A percentile compares a stretch with the other conserved stretches of the same genome.
Conservation (phyloP, 2,113 vertebrate genomes). For the Misgurnus mizolepis region DNA sequence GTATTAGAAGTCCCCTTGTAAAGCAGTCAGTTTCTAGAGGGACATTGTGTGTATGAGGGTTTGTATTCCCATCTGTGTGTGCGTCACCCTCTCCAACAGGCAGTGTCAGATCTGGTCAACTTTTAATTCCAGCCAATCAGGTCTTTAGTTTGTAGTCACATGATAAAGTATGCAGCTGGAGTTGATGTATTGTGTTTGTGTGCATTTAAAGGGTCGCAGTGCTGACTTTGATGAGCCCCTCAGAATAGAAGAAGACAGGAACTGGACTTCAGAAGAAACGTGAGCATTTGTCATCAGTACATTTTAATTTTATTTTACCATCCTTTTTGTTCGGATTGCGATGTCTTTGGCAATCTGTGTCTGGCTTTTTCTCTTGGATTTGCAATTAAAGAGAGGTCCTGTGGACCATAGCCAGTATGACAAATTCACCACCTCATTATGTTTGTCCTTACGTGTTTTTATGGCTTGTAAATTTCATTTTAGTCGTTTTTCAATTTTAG, state of each 20-base stretch:
- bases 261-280: conserved; percentile 78
- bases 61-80: conserved; percentile 16
- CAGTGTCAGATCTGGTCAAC: conserved; percentile 29
- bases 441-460: no score
- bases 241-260: conserved; percentile 90
- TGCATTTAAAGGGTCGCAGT: conserved; percentile 74
- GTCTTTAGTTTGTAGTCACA: conserved; percentile 54
- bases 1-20: conserved; percentile 14
- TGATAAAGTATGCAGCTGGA: conserved; percentile 63
- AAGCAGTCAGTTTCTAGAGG: conserved; percentile 1
- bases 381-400: no score
- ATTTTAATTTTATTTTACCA: background rate
- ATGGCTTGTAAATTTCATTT: no score
- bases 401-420: no score
- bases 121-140: conserved; percentile 47
- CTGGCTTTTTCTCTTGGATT: background rate
- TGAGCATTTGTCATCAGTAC: conserved; percentile 24
- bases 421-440: no score
- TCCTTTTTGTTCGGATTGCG: background rate
- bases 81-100: background rate
- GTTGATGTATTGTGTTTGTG: conserved; percentile 54
- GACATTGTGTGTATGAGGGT: conserved; percentile 23
- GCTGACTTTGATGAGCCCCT: conserved; percentile 86
- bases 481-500: no score
- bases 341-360: background rate